These are phyloP conservation scores for Carcharodon carcharias DNA, from an alignment of 2,797 vertebrate genomes.

Conservation along the genomic window DNA sequence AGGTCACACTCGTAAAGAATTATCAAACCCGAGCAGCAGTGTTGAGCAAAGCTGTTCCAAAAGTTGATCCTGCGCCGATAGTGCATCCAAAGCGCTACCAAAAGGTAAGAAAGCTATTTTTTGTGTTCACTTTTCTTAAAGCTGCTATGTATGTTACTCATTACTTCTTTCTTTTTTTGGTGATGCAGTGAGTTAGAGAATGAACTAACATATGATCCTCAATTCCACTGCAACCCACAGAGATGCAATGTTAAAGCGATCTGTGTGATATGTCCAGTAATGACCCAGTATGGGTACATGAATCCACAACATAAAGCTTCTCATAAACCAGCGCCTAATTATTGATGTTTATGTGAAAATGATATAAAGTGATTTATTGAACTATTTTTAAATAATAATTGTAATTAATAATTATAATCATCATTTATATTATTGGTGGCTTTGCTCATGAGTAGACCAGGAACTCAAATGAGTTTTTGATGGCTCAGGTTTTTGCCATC, in stretches of 20 bases:
- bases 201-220: not conserved
- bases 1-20: slow-evolving; percentile 47
- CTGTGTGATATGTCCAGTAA: not conserved
- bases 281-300: not conserved
- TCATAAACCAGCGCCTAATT: not conserved
- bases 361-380: not conserved
- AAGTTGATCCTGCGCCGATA: slow-evolving; percentile 48
- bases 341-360: not conserved
- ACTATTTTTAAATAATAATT: not conserved
- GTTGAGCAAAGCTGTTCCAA: slow-evolving; percentile 53
- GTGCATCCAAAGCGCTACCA: slow-evolving; percentile 64
- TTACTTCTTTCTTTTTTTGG: not conserved
- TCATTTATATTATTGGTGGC: not conserved
- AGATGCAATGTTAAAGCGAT: not conserved
- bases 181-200: not conserved
- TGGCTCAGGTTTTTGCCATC: too few relatives aligned
- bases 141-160: not conserved
- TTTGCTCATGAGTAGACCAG: not conserved
- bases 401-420: not conserved
- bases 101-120: slow-evolving; percentile 54
- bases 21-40: slow-evolving; percentile 59
- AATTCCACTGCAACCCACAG: not conserved
- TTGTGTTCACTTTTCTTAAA: not conserved
- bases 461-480: not conserved
- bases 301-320: not conserved